Conservation (phyloP, 2,888 invertebrate genomes). For the Dysmachus trigonus region DNA sequence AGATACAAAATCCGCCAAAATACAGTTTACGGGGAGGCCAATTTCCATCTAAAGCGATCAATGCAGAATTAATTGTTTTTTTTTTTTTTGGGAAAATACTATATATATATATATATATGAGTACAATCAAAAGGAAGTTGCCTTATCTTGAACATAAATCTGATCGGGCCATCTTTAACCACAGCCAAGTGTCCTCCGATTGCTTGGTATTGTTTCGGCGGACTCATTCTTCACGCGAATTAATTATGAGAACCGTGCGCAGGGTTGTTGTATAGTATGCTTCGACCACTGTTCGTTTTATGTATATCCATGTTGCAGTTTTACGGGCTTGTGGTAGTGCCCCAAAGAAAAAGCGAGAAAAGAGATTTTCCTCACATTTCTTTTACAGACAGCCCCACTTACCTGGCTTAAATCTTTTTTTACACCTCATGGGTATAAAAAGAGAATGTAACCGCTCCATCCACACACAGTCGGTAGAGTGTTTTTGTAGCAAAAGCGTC, state of each 20-base stretch:
- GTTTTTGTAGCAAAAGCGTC: conserved; percentile 54
- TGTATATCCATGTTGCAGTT: background rate
- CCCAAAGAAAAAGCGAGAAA: conserved; percentile 30
- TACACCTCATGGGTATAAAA: conserved; percentile 63
- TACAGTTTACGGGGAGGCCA: background rate
- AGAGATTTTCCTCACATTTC: conserved; percentile 42
- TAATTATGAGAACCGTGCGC: conserved; percentile 14
- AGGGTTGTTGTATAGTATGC: background rate
- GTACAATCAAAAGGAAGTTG: background rate
- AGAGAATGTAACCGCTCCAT: conserved; percentile 64
- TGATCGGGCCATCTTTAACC: background rate
- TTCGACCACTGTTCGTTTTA: too few species aligned
- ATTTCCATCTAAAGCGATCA: background rate
- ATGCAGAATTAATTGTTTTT: too few species aligned
- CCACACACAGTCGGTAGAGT: conserved; percentile 65
- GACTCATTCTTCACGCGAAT: conserved; percentile 21
- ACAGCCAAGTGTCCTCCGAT: background rate
- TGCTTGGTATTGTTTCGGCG: background rate
- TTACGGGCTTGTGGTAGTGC: background rate
- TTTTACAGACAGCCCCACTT: conserved; percentile 50
- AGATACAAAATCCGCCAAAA: background rate
- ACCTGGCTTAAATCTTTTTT: conserved; percentile 49
- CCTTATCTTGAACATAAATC: background rate
- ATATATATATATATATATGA: too few species aligned
- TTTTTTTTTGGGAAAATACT: background rate